Base-by-base conservation (phyloP, 2,113 vertebrate species). In the Dipodomys spectabilis region DNA sequence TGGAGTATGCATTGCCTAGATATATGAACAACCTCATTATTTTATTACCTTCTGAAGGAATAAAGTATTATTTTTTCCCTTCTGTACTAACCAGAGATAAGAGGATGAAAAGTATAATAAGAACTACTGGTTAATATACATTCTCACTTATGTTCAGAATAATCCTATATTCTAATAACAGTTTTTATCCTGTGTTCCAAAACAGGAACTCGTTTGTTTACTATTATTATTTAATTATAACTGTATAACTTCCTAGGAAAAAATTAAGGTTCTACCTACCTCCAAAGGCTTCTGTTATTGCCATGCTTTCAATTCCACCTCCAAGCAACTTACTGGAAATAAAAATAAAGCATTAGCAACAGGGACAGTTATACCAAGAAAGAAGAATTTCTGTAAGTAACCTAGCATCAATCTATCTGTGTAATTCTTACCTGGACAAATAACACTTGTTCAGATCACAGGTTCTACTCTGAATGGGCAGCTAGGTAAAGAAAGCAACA, bases 241-340 rank as follows among this genome's bases (percentile, higher is more conserved):
- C 32, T 30, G 49, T 73, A 13, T 45, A 20, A 67, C 60, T 88
- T 93, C 60, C 94, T 30, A 69, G 79, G 91, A 91, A 95, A 95
- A 83, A 86, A 93, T 65, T 81, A 73, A 88, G n/a, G 30, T 82
- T 96, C 44, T 87, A 95, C 98, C 98, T 96, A 99, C 99, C 99
- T 98, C 99, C 99, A 98, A 99, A 99, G 79, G 99, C 99, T 96
- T 99, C 99, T 65, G 99, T 99, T 96, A 99, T 99, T 78, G 99
- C 99, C 99, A 99, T 99, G 92, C 99, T 99, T 98, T 99, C 99
- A 90, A 99, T 98, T 78, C 99, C 99, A 94, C 99, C 99, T 95
- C 99, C 99, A 82, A 99, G 95, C 88, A 99, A 98, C 97, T 99
- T 99, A 96, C 99, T 99, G 96, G 81, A 98, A 97, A 93, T 90